These are phyloP conservation scores for Diachrysia chrysitis DNA, from an alignment of 2,888 invertebrate genomes.

Conservation along the genomic window DNA sequence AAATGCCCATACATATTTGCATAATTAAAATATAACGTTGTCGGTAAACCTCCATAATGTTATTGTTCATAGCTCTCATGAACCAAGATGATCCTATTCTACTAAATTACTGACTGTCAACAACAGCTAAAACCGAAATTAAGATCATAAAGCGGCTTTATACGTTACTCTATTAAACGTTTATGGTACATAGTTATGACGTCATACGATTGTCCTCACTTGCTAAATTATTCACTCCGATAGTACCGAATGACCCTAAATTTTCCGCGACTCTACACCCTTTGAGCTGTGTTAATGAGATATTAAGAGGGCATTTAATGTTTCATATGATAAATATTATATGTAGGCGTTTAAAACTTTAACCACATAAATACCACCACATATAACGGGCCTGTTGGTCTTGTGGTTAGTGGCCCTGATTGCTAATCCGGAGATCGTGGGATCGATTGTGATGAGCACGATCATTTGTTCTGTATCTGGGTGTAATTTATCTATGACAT, in stretches of 20 bases:
- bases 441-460: no score
- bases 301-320: conserved; percentile 11
- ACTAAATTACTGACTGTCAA: conserved; percentile 25
- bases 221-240: conserved; percentile 33
- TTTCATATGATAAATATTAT: conserved; percentile 21
- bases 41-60: background rate
- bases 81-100: conserved; percentile 6
- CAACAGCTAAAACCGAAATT: conserved; percentile 45
- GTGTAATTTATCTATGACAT: no score
- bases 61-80: conserved; percentile 1
- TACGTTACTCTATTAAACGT: conserved; percentile 41
- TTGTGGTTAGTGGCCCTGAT: no score
- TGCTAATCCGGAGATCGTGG: no score
- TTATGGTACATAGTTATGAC: conserved; percentile 41
- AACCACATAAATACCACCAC: no score
- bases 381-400: no score
- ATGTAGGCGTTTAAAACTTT: background rate
- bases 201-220: conserved; percentile 14
- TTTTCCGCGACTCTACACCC: conserved; percentile 15
- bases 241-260: conserved; percentile 28
- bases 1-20: background rate
- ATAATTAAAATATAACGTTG: conserved; percentile 1
- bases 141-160: conserved; percentile 49
- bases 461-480: no score
- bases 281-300: conserved; percentile 39